A percentile compares a stretch with the other conserved stretches of the same genome.
phyloP scores from a whole-genome alignment of 2,888 invertebrate species.

The Molorchus minor region DNA sequence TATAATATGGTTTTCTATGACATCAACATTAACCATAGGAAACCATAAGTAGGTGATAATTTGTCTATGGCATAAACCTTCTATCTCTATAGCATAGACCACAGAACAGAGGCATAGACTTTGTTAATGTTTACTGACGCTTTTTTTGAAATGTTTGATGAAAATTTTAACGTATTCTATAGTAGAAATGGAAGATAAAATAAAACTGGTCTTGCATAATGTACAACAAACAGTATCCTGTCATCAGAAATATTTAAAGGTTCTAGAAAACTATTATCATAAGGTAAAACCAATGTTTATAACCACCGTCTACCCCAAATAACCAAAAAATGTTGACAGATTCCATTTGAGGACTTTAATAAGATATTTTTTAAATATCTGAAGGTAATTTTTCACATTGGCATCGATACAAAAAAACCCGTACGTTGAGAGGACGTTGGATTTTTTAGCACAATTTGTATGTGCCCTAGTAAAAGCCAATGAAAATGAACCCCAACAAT shows the following conservation, averaged over 20 bases:
- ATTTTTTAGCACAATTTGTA: constrained; percentile 46
- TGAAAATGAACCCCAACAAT: constrained; percentile 9
- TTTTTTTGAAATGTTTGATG: background rate
- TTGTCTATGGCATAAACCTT: too few species aligned
- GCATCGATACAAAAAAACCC: constrained; percentile 31
- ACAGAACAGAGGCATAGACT: too few species aligned
- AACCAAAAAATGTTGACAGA: constrained; percentile 24
- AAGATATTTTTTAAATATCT: constrained; percentile 32
- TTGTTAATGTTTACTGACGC: too few species aligned
- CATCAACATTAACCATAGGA: too few species aligned
- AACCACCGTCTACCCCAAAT: constrained; percentile 17
- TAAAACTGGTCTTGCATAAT: constrained; percentile 36
- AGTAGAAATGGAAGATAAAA: constrained; percentile 25
- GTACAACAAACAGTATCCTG: constrained; percentile 40
- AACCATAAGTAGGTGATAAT: too few species aligned
- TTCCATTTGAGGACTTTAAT: constrained; percentile 34
- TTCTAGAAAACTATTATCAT: constrained; percentile 40
- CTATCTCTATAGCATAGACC: too few species aligned
- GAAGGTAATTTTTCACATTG: constrained; percentile 31
- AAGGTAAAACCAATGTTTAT: constrained; percentile 33
- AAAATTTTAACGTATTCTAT: constrained; percentile 10
- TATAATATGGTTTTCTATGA: too few species aligned
- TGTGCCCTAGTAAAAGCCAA: constrained; percentile 36
- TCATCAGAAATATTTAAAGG: constrained; percentile 44
- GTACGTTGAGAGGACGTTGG: constrained; percentile 38